phyloP scores from a whole-genome alignment of 2,113 vertebrate species.

The Nettapus auritus region DNA sequence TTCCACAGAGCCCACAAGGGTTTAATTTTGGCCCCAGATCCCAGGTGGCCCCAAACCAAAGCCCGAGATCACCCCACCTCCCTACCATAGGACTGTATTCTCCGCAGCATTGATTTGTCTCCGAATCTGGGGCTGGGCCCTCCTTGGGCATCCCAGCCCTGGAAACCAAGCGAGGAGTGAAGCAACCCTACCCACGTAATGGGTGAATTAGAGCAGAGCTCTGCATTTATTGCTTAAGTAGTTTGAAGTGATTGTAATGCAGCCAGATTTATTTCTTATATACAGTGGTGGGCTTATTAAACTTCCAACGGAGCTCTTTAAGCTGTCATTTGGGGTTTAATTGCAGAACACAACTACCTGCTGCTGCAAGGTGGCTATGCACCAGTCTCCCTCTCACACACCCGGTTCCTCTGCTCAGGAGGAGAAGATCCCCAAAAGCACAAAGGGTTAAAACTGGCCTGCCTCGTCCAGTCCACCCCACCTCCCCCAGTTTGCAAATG shows the following conservation, averaged over 20 bases:
- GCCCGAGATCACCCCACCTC: not conserved
- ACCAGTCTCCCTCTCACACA: not conserved
- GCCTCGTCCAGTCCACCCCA: not conserved
- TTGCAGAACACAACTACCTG: not conserved
- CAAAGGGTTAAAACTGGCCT: conserved; percentile 30
- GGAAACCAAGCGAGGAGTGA: not conserved
- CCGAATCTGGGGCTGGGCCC: not conserved
- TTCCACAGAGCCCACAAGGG: not conserved
- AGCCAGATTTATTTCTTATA: conserved; percentile 22
- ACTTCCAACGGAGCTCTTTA: not conserved
- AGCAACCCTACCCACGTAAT: not conserved
- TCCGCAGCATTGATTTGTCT: not conserved
- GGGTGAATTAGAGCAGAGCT: not conserved
- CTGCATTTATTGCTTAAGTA: not conserved
- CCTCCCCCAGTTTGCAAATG: not conserved
- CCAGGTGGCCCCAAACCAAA: not conserved
- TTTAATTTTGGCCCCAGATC: not conserved
- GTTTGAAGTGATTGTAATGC: not conserved
- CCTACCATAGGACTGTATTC: not conserved
- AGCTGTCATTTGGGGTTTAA: not conserved
- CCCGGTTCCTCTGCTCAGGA: not conserved
- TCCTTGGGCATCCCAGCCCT: not conserved
- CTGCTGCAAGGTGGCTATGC: not conserved
- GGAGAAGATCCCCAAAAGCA: not conserved
- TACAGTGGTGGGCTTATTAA: not conserved